Evolutionary conservation across 1,140 invertebrate genomes (phyloP).

Genomic region (Eumaeus atala): DNA sequence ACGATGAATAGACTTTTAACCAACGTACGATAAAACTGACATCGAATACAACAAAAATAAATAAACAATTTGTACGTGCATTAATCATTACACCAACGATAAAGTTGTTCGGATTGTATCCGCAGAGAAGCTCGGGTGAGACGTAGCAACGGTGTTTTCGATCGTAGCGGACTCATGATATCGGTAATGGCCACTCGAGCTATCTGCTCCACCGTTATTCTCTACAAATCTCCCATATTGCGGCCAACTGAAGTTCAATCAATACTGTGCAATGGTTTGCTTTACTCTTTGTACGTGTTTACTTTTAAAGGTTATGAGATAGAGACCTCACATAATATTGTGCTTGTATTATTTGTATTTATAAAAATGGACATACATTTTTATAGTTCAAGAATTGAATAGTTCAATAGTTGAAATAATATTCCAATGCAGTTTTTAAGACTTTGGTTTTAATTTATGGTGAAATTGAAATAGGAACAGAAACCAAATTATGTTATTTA

Average conservation of each 20-base stretch:
- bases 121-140: constrained; percentile 34
- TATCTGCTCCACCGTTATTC: constrained; percentile 58
- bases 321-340: not conserved
- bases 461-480: no score
- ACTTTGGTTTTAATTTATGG: no score
- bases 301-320: constrained; percentile 11
- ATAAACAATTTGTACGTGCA: not conserved
- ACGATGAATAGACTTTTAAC: no score
- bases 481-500: no score
- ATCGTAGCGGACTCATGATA: constrained; percentile 48
- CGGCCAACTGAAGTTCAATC: constrained; percentile 54
- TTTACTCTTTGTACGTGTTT: constrained; percentile 27
- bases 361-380: no score
- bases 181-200: constrained; percentile 64
- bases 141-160: constrained; percentile 38
- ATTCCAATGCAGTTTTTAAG: no score
- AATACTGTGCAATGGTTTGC: constrained; percentile 44
- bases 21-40: no score
- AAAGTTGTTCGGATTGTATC: constrained; percentile 8
- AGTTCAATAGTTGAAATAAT: no score
- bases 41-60: no score
- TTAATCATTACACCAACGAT: constrained; percentile 3
- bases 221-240: constrained; percentile 64
- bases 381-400: not conserved
- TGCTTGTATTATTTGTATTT: no score